phyloP scores from a whole-genome alignment of 2,113 vertebrate species.

The Nothoprocta pentlandii region DNA sequence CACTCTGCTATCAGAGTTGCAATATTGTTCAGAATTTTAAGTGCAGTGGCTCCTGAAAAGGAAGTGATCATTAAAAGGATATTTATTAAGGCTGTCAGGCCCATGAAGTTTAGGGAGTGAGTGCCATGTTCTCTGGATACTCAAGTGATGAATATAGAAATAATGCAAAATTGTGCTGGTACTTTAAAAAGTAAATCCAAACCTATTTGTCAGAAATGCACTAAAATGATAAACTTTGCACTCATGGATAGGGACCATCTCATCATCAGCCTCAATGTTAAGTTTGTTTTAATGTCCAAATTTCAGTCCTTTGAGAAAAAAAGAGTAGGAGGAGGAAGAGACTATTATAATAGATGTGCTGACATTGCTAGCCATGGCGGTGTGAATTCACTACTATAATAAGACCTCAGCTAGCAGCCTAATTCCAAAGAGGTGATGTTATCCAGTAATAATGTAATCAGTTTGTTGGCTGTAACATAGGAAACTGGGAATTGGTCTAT shows the following conservation, averaged over 20 bases:
- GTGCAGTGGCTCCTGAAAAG: not conserved
- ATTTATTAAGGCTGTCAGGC: not conserved
- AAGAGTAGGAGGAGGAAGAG: slow-evolving; percentile 8
- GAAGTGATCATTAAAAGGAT: not conserved
- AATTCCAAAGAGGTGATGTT: slow-evolving; percentile 67
- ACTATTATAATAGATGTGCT: slow-evolving; percentile 62
- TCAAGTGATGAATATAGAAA: not conserved
- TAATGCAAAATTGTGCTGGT: not conserved
- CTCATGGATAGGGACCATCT: not conserved
- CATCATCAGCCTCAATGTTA: slow-evolving; percentile 49
- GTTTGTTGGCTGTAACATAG: slow-evolving; percentile 37
- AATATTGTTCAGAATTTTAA: not conserved
- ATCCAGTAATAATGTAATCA: slow-evolving; percentile 57
- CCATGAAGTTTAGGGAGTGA: not conserved
- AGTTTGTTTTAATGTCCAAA: slow-evolving; percentile 69
- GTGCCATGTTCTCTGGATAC: not conserved
- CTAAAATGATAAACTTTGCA: not conserved
- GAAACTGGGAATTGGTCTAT: slow-evolving; percentile 15
- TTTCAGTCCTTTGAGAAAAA: slow-evolving; percentile 49
- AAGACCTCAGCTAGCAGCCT: slow-evolving; percentile 16
- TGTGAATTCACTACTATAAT: slow-evolving; percentile 43
- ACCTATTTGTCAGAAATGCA: slow-evolving; percentile 16
- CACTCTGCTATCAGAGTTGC: not conserved
- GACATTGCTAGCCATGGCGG: slow-evolving; percentile 6
- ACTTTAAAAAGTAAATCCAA: slow-evolving; percentile 1